Conservation (phyloP, 2,888 invertebrate genomes). For the Oligia strigilis region DNA sequence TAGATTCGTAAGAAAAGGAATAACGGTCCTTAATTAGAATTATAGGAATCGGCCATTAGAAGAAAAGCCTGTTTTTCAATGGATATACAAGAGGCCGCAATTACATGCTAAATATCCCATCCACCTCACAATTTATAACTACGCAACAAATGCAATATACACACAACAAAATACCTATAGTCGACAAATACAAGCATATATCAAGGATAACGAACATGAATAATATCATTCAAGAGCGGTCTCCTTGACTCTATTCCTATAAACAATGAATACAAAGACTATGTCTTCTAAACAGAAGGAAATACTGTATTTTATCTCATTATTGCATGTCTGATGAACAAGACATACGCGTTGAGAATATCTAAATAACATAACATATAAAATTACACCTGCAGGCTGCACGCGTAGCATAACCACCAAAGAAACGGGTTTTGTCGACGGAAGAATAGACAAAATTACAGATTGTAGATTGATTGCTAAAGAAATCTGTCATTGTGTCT, state of each 20-base stretch:
- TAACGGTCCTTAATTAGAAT: too few relatives aligned
- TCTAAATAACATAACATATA: background rate
- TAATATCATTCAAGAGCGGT: constrained; percentile 25
- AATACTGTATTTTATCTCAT: constrained; percentile 30
- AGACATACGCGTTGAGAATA: constrained; percentile 33
- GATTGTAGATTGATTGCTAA: too few relatives aligned
- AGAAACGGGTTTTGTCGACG: too few relatives aligned
- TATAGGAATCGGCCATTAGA: background rate
- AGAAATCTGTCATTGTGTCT: background rate
- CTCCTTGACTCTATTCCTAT: constrained; percentile 51
- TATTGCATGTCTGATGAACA: constrained; percentile 17
- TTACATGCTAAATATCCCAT: constrained; percentile 30
- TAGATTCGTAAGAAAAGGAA: too few relatives aligned
- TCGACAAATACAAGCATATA: constrained; percentile 7
- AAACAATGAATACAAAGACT: constrained; percentile 35
- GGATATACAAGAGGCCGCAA: background rate
- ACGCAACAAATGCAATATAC: constrained; percentile 40
- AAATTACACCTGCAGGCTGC: background rate
- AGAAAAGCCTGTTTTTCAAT: background rate
- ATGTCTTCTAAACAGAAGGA: constrained; percentile 11
- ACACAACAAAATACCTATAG: constrained; percentile 50
- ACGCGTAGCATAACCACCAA: background rate
- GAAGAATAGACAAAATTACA: background rate
- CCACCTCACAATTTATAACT: constrained; percentile 35
- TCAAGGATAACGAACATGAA: constrained; percentile 43